phyloP scores from a whole-genome alignment of 1,140 invertebrate genomes.

The Nomia melanderi region DNA sequence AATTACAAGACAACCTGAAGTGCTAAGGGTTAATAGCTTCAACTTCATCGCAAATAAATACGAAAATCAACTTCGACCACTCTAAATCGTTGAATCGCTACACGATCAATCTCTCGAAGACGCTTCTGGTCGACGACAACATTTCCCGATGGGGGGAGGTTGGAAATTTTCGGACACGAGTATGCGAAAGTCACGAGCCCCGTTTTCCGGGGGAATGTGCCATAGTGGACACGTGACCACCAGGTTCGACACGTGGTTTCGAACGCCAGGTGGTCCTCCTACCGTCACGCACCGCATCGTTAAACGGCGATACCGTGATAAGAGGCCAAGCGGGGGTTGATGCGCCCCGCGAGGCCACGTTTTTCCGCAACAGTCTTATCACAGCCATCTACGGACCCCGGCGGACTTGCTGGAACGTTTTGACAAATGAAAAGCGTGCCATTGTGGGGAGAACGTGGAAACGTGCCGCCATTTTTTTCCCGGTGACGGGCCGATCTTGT shows the following conservation, averaged over 20 bases:
- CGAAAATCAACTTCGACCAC: too few relatives aligned
- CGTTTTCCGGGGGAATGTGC: slow-evolving; percentile 53
- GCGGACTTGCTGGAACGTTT: slow-evolving; percentile 39
- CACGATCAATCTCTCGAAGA: background rate
- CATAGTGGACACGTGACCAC: slow-evolving; percentile 69
- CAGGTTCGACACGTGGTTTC: slow-evolving; percentile 64
- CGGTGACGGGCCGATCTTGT: background rate
- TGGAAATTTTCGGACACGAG: slow-evolving; percentile 39
- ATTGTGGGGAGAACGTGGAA: background rate
- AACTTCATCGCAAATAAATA: too few relatives aligned
- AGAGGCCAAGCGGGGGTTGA: slow-evolving; percentile 49
- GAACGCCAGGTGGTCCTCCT: slow-evolving; percentile 66
- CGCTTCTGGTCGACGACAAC: background rate
- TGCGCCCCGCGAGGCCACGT: slow-evolving; percentile 49
- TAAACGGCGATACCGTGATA: slow-evolving; percentile 69
- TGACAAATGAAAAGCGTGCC: slow-evolving; percentile 39
- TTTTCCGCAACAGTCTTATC: slow-evolving; percentile 60
- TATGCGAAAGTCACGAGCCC: slow-evolving; percentile 45
- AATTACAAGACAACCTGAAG: too few relatives aligned
- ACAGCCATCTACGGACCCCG: slow-evolving; percentile 33
- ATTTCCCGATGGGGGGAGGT: background rate
- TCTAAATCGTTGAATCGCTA: background rate
- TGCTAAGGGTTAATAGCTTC: too few relatives aligned
- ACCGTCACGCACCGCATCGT: slow-evolving; percentile 62
- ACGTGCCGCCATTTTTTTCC: background rate